These are phyloP conservation scores for Chrysodeixis includens DNA, from an alignment of 2,888 invertebrate genomes.

Conservation along the genomic window DNA sequence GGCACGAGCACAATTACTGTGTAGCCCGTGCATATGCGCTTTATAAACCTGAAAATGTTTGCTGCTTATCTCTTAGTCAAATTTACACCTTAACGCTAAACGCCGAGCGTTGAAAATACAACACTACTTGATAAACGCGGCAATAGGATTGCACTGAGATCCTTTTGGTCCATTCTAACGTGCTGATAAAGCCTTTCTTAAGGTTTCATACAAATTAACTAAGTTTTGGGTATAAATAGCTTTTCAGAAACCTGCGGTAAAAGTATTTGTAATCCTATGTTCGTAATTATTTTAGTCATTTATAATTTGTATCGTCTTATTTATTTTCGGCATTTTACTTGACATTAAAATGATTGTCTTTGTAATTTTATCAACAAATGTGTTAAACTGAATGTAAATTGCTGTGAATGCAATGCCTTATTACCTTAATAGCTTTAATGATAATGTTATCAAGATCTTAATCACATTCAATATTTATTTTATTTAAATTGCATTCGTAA, in stretches of 20 bases:
- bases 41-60: too few relatives aligned
- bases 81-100: too few relatives aligned
- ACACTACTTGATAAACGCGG: too few relatives aligned
- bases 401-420: neutral
- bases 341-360: neutral
- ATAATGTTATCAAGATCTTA: neutral
- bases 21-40: too few relatives aligned
- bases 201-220: too few relatives aligned
- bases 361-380: neutral
- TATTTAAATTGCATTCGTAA: conserved; percentile 12
- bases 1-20: too few relatives aligned
- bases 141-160: too few relatives aligned
- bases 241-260: neutral
- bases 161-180: too few relatives aligned
- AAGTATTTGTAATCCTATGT: neutral
- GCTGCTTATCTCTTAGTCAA: too few relatives aligned
- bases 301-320: conserved; percentile 47
- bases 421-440: conserved; percentile 12
- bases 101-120: too few relatives aligned
- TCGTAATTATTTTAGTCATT: conserved; percentile 19
- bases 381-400: neutral
- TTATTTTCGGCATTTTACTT: conserved; percentile 29
- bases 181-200: too few relatives aligned
- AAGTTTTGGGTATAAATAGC: too few relatives aligned
- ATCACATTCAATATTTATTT: conserved; percentile 20